Evolutionary conservation across 2,888 invertebrate genomes (phyloP), one percentile per base, ranked within the genome.

Genomic region (Ariolimax columbianus): DNA sequence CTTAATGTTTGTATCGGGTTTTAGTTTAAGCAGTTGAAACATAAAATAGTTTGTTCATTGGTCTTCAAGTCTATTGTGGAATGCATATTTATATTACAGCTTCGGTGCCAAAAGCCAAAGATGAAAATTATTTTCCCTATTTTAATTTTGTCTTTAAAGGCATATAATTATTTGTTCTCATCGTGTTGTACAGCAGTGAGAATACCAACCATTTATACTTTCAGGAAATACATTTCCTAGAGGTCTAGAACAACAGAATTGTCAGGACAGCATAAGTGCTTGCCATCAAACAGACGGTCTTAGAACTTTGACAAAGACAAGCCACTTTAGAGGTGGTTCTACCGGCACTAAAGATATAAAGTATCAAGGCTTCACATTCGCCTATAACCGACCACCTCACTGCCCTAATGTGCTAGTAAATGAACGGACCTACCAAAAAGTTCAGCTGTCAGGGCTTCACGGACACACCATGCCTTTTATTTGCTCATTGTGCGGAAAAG

Each of bases 401-500:
- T 6, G 1, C 40, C 26, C 72, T 40, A 26, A 72, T 26, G 72
- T 1, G 9, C 26, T 70, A 23, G 70, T 36, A 70, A 70, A 70
- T 36, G 17, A 36, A 38, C 17, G 23, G 36, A 33, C 40, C 40
- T 40, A 72, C 72, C 38, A 66, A 19, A 75, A 77, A 63, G 66
- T n/a, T 40, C 82, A 47, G 66, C n/a, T 82, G 63, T 55, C 40
- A 30, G 23, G 40, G 6, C n/a, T 38, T 83, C 77, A 77, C 47
- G 77, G 66, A 30, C 40, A 40, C 14, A 33, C n/a, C 4, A 47
- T 83, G 82, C 75, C 75, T 4, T 83, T 59, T 47, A 75, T n/a
- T 19, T 83, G 82, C 47, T 40, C 82, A 1, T 4, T 83, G 14
- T 83, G 82, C 77, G 82, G 82, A 4, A 83, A 83, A 77, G 82